These are phyloP conservation scores for Pangasius sanitwongsei DNA, from an alignment of 2,797 vertebrate species.

Conservation along the genomic window DNA sequence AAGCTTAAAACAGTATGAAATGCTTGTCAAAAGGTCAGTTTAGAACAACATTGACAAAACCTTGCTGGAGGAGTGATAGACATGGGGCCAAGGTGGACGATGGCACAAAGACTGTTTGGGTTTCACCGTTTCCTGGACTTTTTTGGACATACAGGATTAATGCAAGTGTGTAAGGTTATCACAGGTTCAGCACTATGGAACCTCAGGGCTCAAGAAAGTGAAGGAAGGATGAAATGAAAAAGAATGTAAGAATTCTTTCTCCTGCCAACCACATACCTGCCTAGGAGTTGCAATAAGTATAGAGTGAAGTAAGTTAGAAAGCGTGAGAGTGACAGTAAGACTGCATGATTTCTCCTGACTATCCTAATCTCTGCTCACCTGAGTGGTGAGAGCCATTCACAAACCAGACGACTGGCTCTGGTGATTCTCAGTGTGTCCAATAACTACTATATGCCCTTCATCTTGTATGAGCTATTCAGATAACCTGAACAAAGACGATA, in stretches of 20 bases:
- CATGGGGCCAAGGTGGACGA: neutral
- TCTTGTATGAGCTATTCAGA: neutral
- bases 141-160: constrained; percentile 44
- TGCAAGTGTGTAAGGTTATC: constrained; percentile 54
- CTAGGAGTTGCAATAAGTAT: neutral
- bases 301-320: neutral
- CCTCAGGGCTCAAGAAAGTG: constrained; percentile 7
- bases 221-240: neutral
- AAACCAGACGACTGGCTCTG: constrained; percentile 16
- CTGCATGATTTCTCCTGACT: no score
- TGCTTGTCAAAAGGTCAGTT: neutral
- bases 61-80: neutral
- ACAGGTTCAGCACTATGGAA: constrained; percentile 45
- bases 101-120: constrained; percentile 19
- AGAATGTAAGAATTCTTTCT: neutral
- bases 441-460: neutral
- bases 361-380: constrained; percentile 22
- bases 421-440: constrained; percentile 15
- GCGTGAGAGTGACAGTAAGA: neutral
- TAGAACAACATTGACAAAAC: neutral
- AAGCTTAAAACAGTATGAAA: neutral
- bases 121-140: constrained; percentile 32
- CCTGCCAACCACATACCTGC: neutral
- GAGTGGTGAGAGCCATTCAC: constrained; percentile 23
- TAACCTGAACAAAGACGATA: neutral